A percentile compares a stretch with the other conserved stretches of the same genome.
These are phyloP conservation scores for Sarcophaga subvicina DNA, from an alignment of 2,888 invertebrate species.

Conservation along the genomic window DNA sequence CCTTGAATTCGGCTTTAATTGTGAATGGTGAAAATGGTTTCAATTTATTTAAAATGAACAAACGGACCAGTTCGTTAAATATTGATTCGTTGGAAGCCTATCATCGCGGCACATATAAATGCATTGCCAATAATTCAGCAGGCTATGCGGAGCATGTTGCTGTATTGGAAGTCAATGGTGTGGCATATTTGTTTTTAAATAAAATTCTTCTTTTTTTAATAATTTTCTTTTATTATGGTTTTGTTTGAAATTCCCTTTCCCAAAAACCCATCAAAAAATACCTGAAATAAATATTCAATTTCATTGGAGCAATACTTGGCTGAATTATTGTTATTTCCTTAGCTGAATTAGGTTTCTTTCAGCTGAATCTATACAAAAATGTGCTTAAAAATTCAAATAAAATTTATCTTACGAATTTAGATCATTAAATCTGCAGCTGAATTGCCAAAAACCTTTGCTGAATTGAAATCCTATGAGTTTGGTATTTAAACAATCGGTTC, in stretches of 20 bases:
- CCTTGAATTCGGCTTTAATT: slow-evolving; percentile 83
- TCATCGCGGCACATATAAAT: slow-evolving; percentile 90
- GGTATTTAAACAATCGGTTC: too few species aligned
- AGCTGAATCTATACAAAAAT: slow-evolving; percentile 5
- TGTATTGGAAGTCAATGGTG: slow-evolving; percentile 84
- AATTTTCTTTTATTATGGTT: slow-evolving; percentile 10
- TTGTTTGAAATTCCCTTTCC: slow-evolving; percentile 62
- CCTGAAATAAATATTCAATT: too few species aligned
- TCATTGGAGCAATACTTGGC: too few species aligned
- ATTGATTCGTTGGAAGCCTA: slow-evolving; percentile 85
- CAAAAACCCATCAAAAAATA: background rate
- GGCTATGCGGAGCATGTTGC: slow-evolving; percentile 87
- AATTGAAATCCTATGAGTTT: too few species aligned
- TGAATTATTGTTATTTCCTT: too few species aligned
- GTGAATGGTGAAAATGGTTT: slow-evolving; percentile 81
- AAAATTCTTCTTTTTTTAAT: slow-evolving; percentile 27
- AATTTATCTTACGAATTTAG: too few species aligned
- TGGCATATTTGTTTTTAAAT: background rate
- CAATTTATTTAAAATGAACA: slow-evolving; percentile 79
- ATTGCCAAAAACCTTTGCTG: too few species aligned
- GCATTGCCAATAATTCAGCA: slow-evolving; percentile 88
- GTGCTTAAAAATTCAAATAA: too few species aligned
- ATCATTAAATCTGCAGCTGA: too few species aligned
- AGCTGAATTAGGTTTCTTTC: background rate
- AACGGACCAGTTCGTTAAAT: slow-evolving; percentile 82